phyloP scores from a whole-genome alignment of 2,113 vertebrate species.

The Hepsetus odoe region DNA sequence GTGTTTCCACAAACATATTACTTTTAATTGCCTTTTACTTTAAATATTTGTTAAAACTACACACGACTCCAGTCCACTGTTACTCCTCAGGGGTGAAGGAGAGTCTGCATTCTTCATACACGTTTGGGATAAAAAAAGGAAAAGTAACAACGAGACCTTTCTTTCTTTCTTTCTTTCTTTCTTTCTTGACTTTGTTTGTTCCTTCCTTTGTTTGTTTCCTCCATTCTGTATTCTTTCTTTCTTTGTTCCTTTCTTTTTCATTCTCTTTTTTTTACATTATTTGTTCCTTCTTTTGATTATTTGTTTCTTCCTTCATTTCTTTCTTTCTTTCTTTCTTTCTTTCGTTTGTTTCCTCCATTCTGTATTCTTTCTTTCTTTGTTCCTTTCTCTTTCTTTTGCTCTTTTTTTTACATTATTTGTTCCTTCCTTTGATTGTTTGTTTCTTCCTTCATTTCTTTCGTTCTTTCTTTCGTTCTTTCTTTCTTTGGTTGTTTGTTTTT shows the following conservation, averaged over 20 bases:
- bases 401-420: too few relatives aligned
- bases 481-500: not conserved
- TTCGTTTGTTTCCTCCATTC: not conserved
- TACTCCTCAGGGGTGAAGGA: not conserved
- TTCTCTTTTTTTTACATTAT: not conserved
- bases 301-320: constrained; percentile 5
- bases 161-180: not conserved
- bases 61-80: constrained; percentile 28
- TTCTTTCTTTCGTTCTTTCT: constrained; percentile 4
- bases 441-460: not conserved
- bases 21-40: constrained; percentile 71
- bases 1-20: constrained; percentile 69
- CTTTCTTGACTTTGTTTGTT: constrained; percentile 13
- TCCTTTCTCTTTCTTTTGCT: too few relatives aligned
- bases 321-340: not conserved
- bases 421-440: too few relatives aligned
- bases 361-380: too few relatives aligned
- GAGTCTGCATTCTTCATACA: constrained; percentile 10
- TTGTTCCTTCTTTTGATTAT: constrained; percentile 15
- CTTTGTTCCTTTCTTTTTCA: not conserved
- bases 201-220: not conserved
- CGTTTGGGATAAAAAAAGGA: not conserved
- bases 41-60: constrained; percentile 70
- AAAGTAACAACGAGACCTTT: constrained; percentile 40
- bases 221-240: not conserved